phyloP scores from a whole-genome alignment of 2,888 invertebrate genomes.

The Drosophila antonietae region DNA sequence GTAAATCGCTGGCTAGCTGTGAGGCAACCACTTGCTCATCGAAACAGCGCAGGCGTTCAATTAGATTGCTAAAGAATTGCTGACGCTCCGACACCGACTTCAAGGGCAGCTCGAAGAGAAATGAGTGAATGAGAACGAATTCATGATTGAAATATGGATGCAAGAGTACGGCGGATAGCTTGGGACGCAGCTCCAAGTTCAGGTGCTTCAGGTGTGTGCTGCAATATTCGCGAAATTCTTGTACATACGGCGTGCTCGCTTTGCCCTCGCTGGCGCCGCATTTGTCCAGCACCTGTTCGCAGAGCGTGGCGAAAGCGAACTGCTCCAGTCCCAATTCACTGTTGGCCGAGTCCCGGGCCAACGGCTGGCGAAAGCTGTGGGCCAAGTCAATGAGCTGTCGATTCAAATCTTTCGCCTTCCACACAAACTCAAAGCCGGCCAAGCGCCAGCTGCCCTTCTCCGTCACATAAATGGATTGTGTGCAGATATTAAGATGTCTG shows the following conservation, averaged over 20 bases:
- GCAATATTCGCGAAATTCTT: slow-evolving; percentile 90
- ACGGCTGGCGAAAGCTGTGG: slow-evolving; percentile 89
- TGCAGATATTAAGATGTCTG: slow-evolving; percentile 93
- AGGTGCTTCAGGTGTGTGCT: slow-evolving; percentile 88
- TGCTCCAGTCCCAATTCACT: slow-evolving; percentile 88
- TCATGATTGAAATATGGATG: slow-evolving; percentile 94
- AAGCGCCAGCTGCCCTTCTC: slow-evolving; percentile 95
- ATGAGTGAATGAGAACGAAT: slow-evolving; percentile 93
- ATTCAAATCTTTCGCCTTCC: slow-evolving; percentile 88
- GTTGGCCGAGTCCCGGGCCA: slow-evolving; percentile 87
- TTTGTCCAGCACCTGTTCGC: slow-evolving; percentile 88
- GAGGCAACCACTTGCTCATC: slow-evolving; percentile 93
- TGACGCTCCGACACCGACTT: slow-evolving; percentile 91
- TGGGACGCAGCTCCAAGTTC: slow-evolving; percentile 88
- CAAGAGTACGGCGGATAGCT: slow-evolving; percentile 87
- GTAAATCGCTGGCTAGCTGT: slow-evolving; percentile 90
- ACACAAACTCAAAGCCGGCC: slow-evolving; percentile 93
- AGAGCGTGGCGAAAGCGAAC: slow-evolving; percentile 91
- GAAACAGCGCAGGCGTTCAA: slow-evolving; percentile 89
- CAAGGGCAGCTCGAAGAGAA: slow-evolving; percentile 92
- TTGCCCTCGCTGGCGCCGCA: slow-evolving; percentile 53
- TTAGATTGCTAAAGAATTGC: slow-evolving; percentile 90
- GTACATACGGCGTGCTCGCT: slow-evolving; percentile 88
- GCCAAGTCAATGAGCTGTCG: slow-evolving; percentile 88
- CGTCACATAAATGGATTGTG: slow-evolving; percentile 92